Base-by-base conservation (phyloP, 1,140 invertebrate genomes). In the Drosophila hydei region DNA sequence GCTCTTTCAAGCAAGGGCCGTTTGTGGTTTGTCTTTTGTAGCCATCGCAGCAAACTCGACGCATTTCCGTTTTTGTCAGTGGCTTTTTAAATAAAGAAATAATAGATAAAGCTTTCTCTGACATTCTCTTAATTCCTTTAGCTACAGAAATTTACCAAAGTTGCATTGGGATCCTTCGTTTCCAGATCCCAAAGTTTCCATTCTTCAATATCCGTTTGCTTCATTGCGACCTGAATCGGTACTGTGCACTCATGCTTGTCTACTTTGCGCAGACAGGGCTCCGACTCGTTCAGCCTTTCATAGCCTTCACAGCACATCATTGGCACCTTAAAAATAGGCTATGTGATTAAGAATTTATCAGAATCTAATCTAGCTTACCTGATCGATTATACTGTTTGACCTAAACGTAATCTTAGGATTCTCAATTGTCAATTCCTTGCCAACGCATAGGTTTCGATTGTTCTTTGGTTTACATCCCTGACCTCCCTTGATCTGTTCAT, bases 231-330 rank as follows among this genome's bases (percentile, higher is more conserved):
- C 8, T 18, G 14, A 19, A 43, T 9, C 7, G 7, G 5, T 18
- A 8, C 7, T 8, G 16, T 19, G 40, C 40, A 43, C 8, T 43
- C 40, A 14, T 43, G 40, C 2, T 16, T 7, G 3, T 43, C 16
- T 16, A 18, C 14, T 18, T 43, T 43, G 16, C 14, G 40, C 14
- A 43, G 9, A 43, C 50, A 52, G 27, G 50, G 30, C 16, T 27
- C 18, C 14, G 30, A 3, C 16, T 36, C 30, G 11, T 21, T 38
- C 18, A 19, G 16, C 5, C 51, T 12, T 8, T 38, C 30, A 16
- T 54, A 54, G 30, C 51, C 51, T 2, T 38, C 33, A 30, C 51
- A 54, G 18, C 51, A 54, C 7, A 38, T 19, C 18, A 5, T n/a
- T 40, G 36, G 36, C 2, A 14, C 0, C 12, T 12, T 40, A 1